These are phyloP conservation scores for Pachycephus smyrnensis DNA, from an alignment of 2,888 invertebrate genomes.

Conservation along the genomic window DNA sequence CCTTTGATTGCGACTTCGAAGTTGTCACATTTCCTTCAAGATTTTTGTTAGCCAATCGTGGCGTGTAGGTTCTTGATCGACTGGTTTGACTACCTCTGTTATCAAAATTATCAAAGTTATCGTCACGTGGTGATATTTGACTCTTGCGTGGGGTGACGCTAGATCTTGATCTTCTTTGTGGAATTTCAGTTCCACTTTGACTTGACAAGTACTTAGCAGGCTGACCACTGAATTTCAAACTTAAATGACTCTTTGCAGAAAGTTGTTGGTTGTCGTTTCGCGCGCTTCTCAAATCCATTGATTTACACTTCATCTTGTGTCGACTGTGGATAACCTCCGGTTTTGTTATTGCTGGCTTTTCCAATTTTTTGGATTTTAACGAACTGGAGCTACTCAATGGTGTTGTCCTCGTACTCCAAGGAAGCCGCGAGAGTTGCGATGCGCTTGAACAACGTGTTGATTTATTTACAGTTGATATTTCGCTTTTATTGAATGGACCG, in stretches of 20 bases:
- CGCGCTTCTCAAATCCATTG: background rate
- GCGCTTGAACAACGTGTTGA: conserved; percentile 26
- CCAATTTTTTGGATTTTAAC: background rate
- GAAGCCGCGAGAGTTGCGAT: conserved; percentile 17
- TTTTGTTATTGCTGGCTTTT: background rate
- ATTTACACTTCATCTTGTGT: background rate
- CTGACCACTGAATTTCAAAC: background rate
- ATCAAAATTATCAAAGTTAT: background rate
- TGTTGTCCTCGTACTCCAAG: background rate
- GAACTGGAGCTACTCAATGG: background rate
- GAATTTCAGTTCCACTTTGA: background rate
- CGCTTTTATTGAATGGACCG: conserved; percentile 1
- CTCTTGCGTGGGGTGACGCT: conserved; percentile 32
- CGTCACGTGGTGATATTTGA: conserved; percentile 22
- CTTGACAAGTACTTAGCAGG: background rate
- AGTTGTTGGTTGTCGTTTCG: background rate
- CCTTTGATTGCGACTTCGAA: background rate
- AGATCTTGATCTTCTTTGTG: conserved; percentile 43
- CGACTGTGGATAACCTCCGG: background rate
- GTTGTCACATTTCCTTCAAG: background rate
- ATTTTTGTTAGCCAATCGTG: background rate
- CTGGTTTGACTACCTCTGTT: background rate
- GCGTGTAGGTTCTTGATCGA: background rate
- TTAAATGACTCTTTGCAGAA: background rate
- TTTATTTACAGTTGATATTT: conserved; percentile 12